phyloP scores from a whole-genome alignment of 2,888 invertebrate genomes.

The Hypomecis punctinalis region DNA sequence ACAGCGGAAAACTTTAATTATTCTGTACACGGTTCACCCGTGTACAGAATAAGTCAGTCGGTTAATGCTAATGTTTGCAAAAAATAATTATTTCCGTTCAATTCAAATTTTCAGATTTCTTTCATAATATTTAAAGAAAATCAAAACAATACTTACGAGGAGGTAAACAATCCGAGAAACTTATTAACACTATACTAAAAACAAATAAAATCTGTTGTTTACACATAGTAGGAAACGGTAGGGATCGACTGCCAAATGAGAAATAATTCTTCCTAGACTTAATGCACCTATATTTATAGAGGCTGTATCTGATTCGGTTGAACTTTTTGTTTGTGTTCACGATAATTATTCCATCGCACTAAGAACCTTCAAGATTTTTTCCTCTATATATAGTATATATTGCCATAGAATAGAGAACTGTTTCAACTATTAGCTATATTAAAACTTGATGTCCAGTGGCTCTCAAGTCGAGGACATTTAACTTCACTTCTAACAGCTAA shows the following conservation, averaged over 20 bases:
- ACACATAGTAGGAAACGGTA: constrained; percentile 26
- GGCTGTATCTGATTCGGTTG: background rate
- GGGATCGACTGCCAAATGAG: background rate
- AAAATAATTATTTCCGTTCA: too few relatives aligned
- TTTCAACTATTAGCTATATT: too few relatives aligned
- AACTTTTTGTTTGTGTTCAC: constrained; percentile 4
- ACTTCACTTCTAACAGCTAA: background rate
- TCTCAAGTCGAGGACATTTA: background rate
- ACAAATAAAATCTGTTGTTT: constrained; percentile 26
- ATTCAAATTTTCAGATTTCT: background rate
- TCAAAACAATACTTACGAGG: constrained; percentile 34
- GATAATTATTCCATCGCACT: background rate
- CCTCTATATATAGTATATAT: background rate
- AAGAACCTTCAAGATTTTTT: constrained; percentile 8
- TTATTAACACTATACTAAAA: constrained; percentile 15
- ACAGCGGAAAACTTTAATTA: too few relatives aligned
- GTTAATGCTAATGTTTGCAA: too few relatives aligned
- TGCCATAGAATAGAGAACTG: too few relatives aligned
- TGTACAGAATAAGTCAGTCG: too few relatives aligned
- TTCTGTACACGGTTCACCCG: too few relatives aligned
- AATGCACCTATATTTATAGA: constrained; percentile 16
- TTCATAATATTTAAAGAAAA: background rate
- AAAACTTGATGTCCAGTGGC: background rate
- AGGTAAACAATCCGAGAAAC: constrained; percentile 24
- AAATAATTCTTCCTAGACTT: background rate